phyloP scores from a whole-genome alignment of 2,113 vertebrate species.

The Mixornis gularis region DNA sequence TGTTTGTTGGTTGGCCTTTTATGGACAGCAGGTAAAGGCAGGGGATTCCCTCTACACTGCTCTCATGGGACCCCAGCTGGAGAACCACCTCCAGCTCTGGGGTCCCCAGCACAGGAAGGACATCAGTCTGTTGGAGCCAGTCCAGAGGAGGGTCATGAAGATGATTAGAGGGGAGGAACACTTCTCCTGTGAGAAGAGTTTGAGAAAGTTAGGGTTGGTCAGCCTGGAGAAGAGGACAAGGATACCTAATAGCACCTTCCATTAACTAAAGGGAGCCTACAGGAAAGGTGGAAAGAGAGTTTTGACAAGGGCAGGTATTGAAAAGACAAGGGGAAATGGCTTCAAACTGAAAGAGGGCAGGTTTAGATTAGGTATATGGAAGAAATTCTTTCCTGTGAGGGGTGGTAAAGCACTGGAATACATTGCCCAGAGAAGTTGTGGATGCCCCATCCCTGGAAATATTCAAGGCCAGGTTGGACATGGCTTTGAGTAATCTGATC shows the following conservation, averaged over 20 bases:
- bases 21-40: neutral
- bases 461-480: neutral
- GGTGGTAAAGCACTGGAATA: neutral
- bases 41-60: neutral
- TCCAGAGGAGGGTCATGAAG: neutral
- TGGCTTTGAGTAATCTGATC: neutral
- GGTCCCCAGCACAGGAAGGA: neutral
- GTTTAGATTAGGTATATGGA: neutral
- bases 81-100: too few species aligned
- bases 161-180: neutral
- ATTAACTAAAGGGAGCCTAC: neutral
- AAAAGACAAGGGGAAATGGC: neutral
- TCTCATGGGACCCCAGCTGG: neutral
- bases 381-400: neutral
- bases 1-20: neutral
- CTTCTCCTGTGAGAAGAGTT: neutral
- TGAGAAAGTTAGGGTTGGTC: neutral
- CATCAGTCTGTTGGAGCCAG: neutral
- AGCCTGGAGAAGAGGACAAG: neutral
- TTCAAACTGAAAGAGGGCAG: neutral
- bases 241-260: too few species aligned
- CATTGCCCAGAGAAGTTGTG: fast-evolving
- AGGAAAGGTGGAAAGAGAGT: neutral
- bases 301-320: neutral
- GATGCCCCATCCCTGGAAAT: neutral